These are phyloP conservation scores for Galeopsomyia nigrocyanea DNA, from an alignment of 2,888 invertebrate species.

Conservation along the genomic window DNA sequence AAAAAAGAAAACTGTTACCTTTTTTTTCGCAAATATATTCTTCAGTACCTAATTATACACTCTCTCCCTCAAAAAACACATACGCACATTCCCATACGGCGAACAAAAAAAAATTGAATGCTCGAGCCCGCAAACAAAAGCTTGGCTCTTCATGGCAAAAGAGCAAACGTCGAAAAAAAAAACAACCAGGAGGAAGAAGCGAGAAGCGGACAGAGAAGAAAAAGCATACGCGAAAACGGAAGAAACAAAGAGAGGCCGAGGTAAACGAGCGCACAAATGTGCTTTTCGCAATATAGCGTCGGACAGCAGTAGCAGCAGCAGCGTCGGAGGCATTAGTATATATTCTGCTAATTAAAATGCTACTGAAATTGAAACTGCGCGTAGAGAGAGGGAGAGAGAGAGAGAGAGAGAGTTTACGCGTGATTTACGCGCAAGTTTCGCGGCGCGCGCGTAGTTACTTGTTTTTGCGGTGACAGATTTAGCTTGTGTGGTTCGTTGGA, in stretches of 20 bases:
- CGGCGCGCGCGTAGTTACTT: conserved; percentile 16
- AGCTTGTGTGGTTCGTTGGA: not conserved
- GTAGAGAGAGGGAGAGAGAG: conserved; percentile 45
- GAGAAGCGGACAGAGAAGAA: too few species aligned
- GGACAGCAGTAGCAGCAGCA: conserved; percentile 4
- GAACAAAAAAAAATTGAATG: too few species aligned
- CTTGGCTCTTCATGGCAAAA: too few species aligned
- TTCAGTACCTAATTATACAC: too few species aligned
- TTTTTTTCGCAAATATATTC: too few species aligned
- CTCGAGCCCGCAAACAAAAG: too few species aligned
- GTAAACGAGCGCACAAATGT: conserved; percentile 11
- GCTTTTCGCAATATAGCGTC: not conserved
- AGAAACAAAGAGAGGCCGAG: conserved; percentile 16
- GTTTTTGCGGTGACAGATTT: conserved; percentile 42
- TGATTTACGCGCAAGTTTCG: conserved; percentile 42
- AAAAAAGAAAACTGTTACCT: too few species aligned
- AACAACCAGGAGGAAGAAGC: too few species aligned
- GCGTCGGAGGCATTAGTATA: conserved; percentile 57
- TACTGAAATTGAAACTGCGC: conserved; percentile 61
- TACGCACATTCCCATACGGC: too few species aligned
- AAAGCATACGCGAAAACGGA: not conserved
- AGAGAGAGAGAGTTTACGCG: conserved; percentile 21
- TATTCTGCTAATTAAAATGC: conserved; percentile 66
- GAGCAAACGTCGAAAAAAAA: too few species aligned
- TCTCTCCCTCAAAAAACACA: too few species aligned